These are phyloP conservation scores for Pristionchus fissidentatus DNA, from an alignment of 2,888 invertebrate species.

Conservation along the genomic window DNA sequence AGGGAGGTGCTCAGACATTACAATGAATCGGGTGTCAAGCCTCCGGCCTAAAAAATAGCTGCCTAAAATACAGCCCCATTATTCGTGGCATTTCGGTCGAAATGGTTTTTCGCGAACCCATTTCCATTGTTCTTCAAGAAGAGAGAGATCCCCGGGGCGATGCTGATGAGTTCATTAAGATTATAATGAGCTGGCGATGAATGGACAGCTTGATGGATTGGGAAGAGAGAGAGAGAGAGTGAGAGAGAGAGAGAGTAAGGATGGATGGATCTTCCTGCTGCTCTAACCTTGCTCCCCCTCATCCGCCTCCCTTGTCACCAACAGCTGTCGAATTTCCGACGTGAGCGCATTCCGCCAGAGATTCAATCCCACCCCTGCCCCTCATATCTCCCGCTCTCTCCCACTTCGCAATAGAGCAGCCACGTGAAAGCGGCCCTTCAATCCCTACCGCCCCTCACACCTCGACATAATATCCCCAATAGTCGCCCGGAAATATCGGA, in stretches of 20 bases:
- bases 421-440: no score
- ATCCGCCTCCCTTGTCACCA: not conserved
- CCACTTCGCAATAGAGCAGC: not conserved
- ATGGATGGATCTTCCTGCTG: conserved; percentile 6
- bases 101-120: no score
- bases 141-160: not conserved
- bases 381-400: not conserved
- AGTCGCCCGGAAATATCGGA: not conserved
- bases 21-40: no score
- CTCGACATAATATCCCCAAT: not conserved
- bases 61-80: not conserved
- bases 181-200: not conserved
- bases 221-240: not conserved
- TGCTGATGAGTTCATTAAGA: not conserved
- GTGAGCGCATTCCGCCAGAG: conserved; percentile 15
- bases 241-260: not conserved
- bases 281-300: conserved; percentile 5
- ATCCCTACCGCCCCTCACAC: not conserved
- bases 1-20: no score
- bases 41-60: no score
- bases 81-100: no score
- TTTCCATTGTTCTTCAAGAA: no score
- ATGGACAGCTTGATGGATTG: not conserved
- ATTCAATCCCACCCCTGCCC: not conserved
- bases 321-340: conserved; percentile 23